Percentiles rank a stretch among this genome's conserved stretches.
Evolutionary conservation across 2,888 invertebrate species (phyloP).

Genomic region (Myathropa florea): DNA sequence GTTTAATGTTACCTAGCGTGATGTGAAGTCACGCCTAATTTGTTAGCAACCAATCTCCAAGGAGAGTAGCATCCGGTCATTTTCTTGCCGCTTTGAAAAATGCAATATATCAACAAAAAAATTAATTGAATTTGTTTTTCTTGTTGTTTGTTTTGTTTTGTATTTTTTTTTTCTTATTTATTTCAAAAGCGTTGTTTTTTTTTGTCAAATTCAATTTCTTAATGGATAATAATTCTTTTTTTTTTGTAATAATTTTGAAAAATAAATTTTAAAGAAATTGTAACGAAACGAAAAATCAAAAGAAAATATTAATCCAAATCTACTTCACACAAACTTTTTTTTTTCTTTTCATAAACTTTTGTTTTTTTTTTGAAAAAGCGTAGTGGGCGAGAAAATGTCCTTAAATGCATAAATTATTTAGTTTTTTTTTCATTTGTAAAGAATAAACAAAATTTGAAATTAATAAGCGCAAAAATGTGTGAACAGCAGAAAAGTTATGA

Average conservation of each 20-base stretch:
- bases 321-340: slow-evolving; percentile 42
- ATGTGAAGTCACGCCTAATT: slow-evolving; percentile 91
- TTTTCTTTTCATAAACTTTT: not conserved
- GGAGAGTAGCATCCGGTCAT: slow-evolving; percentile 91
- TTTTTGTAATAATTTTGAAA: slow-evolving; percentile 62
- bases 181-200: slow-evolving; percentile 53
- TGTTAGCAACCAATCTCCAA: slow-evolving; percentile 96
- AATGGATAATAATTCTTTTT: slow-evolving; percentile 58
- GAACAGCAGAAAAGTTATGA: not conserved
- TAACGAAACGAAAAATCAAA: slow-evolving; percentile 10
- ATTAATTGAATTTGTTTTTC: slow-evolving; percentile 63
- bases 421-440: not conserved
- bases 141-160: slow-evolving; percentile 41
- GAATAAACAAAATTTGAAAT: not conserved
- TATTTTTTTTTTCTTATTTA: slow-evolving; percentile 46
- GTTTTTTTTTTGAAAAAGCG: slow-evolving; percentile 48
- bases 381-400: slow-evolving; percentile 72
- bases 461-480: not conserved
- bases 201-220: slow-evolving; percentile 48
- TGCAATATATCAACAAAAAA: slow-evolving; percentile 71
- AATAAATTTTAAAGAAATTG: slow-evolving; percentile 23
- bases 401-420: slow-evolving; percentile 39
- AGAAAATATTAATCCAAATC: slow-evolving; percentile 41
- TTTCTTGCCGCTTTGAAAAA: slow-evolving; percentile 84
- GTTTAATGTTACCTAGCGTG: slow-evolving; percentile 75